Base-by-base conservation (phyloP, 2,797 vertebrate species). In the Yasuhikotakia modesta region DNA sequence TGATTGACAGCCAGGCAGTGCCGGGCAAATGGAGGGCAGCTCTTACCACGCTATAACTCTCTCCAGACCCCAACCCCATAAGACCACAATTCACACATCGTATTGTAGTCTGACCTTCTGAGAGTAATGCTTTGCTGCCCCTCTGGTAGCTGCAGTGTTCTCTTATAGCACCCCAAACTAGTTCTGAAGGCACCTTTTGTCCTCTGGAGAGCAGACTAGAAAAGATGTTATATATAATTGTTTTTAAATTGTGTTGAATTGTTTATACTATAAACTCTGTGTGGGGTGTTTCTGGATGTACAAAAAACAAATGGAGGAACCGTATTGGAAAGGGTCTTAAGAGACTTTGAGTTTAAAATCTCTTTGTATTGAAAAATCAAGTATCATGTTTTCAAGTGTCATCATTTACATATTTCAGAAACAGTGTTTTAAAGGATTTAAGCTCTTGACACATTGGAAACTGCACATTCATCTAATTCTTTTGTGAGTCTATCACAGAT, bases 1-100 rank as follows among this genome's bases (percentile, higher is more conserved):
- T 80, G 81, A 84, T 73, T 84, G 83, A 82, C 83, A 84, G 58
- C 57, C 19, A 21, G 70, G 30, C 53, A 75, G 57, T 19, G 32
- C 58, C 50, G 50, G 70, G 68, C 35, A 81, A 70, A 71, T 52
- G 43, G 19, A 53, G 77, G 68, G 70, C 63, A 55, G 12, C 27
- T 60, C 64, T 61, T 2, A 1, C 17, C 53, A 52, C 64, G 21
- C 35, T 61, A 11, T 48, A 65, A 35, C n/a, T 43, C 39, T 32
- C 61, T 39, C 7, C 17, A 53, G 45, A 27, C 24, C 19, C 48
- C n/a, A 64, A 19, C n/a, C 7, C 19, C 14, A 52, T 3, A 27
- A 19, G 14, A 45, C 27, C 45, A 74, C 10, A 60, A 8, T 60
- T 30, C 30, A 65, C 32, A 65, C 16, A 55, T 32, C 5, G 6